phyloP scores from a whole-genome alignment of 2,113 vertebrate species.

The Jacana jacana region DNA sequence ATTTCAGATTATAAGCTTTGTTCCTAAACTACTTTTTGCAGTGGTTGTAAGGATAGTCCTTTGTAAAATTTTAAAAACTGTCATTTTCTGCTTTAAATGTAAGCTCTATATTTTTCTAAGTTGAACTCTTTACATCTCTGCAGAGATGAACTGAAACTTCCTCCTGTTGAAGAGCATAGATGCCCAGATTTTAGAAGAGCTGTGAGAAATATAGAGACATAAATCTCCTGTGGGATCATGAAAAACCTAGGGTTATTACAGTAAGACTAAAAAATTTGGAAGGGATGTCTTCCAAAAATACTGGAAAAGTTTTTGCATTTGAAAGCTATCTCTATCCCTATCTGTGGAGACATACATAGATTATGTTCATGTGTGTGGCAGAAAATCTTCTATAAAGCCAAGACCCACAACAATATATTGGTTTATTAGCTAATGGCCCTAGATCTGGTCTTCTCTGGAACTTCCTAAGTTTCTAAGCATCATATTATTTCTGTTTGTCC shows the following conservation, averaged over 20 bases:
- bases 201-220: background rate
- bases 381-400: background rate
- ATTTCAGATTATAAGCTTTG: background rate
- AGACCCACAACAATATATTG: background rate
- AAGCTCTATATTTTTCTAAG: background rate
- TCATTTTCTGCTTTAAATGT: background rate
- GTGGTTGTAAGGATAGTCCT: background rate
- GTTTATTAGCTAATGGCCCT: background rate
- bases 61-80: background rate
- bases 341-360: background rate
- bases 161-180: background rate
- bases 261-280: background rate
- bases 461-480: background rate
- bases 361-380: background rate
- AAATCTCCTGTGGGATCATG: background rate
- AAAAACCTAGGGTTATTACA: background rate
- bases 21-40: background rate
- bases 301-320: background rate
- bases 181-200: background rate
- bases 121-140: background rate
- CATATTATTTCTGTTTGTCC: background rate
- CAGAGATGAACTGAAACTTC: background rate
- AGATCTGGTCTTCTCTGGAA: background rate
- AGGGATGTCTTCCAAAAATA: background rate
- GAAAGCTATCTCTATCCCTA: background rate